Evolutionary conservation across 1,140 invertebrate genomes (phyloP), one percentile per base, ranked within the genome.

Genomic region (Eupristina koningsbergeri): DNA sequence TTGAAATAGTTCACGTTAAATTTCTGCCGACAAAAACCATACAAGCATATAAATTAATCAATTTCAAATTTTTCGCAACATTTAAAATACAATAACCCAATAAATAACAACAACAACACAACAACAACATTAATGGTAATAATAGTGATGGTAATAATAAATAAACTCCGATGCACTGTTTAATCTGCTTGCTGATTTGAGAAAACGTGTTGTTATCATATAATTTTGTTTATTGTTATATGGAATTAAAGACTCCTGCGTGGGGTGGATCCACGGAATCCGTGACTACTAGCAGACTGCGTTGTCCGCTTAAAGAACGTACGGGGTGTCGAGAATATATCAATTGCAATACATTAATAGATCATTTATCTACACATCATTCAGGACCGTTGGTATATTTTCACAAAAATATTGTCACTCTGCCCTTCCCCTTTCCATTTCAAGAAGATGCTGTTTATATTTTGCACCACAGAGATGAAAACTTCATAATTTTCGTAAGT

Each of bases 181-280:
- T n/a, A n/a, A n/a, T n/a, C n/a, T n/a, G n/a, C n/a, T n/a, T n/a
- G n/a, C n/a, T n/a, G n/a, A n/a, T n/a, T n/a, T n/a, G n/a, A n/a
- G n/a, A n/a, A n/a, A n/a, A n/a, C n/a, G n/a, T 45, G 6, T 45
- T 45, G 5, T 45, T 7, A 45, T 45, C 41, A 45, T 11, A 11
- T 50, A 50, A 13, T 41, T 45, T 26, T 50, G 50, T 50, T 58
- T 58, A 1, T 26, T 9, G 3, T 58, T 58, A 58, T 3, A 26
- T 58, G 53, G 9, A 58, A 58, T 81, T 84, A 7, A 34, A 85
- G 26, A 91, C 88, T 13, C 88, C 90, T 0, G 75, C 86, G 22
- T 92, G 90, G 91, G 89, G 89, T 41, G 90, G 89, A 13, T 92
- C 91, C 3, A 90, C 86, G 13, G 90, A 92, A 63, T 92, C 89